Evolutionary conservation across 2,113 vertebrate species (phyloP).

Genomic region (Urocolius indicus): DNA sequence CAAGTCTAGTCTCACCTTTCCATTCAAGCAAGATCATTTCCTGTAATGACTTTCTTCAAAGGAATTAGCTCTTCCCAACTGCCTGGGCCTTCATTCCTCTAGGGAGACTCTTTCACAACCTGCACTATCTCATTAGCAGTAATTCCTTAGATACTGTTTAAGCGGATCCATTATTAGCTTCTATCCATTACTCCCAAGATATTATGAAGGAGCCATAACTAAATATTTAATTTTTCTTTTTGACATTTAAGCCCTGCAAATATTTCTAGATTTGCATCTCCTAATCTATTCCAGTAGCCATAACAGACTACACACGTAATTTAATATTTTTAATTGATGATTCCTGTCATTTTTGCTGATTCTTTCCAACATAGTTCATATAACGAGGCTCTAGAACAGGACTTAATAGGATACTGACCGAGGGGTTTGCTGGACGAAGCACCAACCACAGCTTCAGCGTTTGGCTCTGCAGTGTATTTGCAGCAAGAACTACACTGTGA

Average conservation of each 20-base stretch:
- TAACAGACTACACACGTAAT: background rate
- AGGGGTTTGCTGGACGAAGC: background rate
- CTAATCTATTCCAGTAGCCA: background rate
- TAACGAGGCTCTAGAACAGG: background rate
- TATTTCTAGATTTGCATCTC: slow-evolving; percentile 10
- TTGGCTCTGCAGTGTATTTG: background rate
- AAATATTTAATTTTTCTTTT: slow-evolving; percentile 38
- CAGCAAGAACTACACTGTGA: background rate
- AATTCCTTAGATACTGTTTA: slow-evolving; percentile 32
- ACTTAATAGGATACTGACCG: background rate
- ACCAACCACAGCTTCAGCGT: background rate
- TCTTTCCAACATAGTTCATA: background rate
- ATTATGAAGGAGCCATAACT: background rate
- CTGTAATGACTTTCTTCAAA: background rate
- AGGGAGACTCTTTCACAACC: background rate
- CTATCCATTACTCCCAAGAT: background rate
- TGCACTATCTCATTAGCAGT: background rate
- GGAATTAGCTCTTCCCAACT: background rate
- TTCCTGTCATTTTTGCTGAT: background rate
- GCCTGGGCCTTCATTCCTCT: background rate
- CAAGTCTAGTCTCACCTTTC: background rate
- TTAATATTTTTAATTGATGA: background rate
- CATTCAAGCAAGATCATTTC: background rate
- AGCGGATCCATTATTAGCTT: slow-evolving; percentile 17
- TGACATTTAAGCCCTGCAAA: slow-evolving; percentile 4